Evolutionary conservation across 2,113 vertebrate genomes (phyloP).

Genomic region (Sphaerodactylus townsendi): DNA sequence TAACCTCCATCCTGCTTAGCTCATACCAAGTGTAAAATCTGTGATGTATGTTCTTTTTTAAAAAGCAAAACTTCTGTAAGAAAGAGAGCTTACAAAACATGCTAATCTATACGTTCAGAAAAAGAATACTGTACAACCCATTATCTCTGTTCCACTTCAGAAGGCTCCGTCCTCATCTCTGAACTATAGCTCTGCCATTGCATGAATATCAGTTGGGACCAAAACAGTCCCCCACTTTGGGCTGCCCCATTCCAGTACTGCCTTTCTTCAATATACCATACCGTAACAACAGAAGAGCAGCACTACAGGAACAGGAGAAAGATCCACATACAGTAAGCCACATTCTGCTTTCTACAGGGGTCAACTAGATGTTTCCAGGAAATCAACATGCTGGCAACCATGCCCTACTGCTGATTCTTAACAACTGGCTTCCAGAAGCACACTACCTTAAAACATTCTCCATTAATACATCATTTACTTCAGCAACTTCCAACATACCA

Average conservation of each 20-base stretch:
- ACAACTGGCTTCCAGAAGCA: too few species aligned
- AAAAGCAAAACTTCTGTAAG: not conserved
- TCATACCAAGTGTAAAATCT: not conserved
- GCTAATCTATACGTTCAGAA: not conserved
- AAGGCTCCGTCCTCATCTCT: not conserved
- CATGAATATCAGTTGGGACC: not conserved
- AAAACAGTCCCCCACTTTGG: not conserved
- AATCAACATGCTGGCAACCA: too few species aligned
- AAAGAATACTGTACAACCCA: not conserved
- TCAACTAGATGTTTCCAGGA: too few species aligned
- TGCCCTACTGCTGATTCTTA: too few species aligned
- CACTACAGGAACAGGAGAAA: too few species aligned
- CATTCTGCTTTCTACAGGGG: too few species aligned
- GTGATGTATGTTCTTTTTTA: not conserved
- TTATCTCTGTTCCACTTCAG: not conserved
- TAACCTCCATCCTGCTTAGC: not conserved
- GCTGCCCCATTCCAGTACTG: not conserved
- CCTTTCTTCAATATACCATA: not conserved
- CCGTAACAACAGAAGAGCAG: too few species aligned
- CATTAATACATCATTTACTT: too few species aligned
- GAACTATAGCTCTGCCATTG: not conserved
- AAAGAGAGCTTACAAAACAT: not conserved
- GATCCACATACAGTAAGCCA: too few species aligned
- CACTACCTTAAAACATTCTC: too few species aligned
- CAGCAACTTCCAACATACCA: too few species aligned